These are phyloP conservation scores for Tachyglossus aculeatus DNA, from an alignment of 2,797 vertebrate species.

Conservation along the genomic window DNA sequence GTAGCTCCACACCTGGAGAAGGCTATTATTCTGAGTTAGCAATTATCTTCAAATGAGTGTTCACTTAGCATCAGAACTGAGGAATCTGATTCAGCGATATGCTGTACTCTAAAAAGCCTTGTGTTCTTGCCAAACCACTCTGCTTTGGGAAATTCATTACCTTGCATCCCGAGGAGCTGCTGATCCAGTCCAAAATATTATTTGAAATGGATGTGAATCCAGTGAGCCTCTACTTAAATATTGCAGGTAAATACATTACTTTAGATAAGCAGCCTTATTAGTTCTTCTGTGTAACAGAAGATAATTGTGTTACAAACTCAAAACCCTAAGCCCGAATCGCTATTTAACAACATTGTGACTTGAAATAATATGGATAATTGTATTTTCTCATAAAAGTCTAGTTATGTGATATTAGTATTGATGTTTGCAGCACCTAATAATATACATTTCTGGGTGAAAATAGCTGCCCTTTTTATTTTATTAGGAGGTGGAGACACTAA, in stretches of 20 bases:
- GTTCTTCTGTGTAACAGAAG: constrained; percentile 37
- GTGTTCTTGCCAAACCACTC: constrained; percentile 18
- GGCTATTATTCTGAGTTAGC: constrained; percentile 12
- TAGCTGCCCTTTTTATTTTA: no score
- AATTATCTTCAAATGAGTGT: constrained; percentile 40
- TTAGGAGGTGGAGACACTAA: no score
- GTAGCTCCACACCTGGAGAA: background rate
- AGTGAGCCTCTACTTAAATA: background rate
- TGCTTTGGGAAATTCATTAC: constrained; percentile 23
- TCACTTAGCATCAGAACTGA: constrained; percentile 42
- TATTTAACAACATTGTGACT: constrained; percentile 62
- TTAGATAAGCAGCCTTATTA: constrained; percentile 53
- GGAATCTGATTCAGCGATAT: constrained; percentile 24
- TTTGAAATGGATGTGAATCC: background rate
- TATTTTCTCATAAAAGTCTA: no score
- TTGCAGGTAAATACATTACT: constrained; percentile 46
- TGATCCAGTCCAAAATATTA: background rate
- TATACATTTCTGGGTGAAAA: no score
- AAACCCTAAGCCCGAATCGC: constrained; percentile 48
- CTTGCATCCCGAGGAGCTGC: background rate
- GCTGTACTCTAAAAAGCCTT: constrained; percentile 24
- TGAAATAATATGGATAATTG: no score
- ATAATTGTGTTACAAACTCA: constrained; percentile 58
- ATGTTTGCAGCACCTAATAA: no score
- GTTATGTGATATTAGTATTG: no score